Base-by-base conservation (phyloP, 53 echinoderm and acorn worm genomes). In the Antedon mediterranea region DNA sequence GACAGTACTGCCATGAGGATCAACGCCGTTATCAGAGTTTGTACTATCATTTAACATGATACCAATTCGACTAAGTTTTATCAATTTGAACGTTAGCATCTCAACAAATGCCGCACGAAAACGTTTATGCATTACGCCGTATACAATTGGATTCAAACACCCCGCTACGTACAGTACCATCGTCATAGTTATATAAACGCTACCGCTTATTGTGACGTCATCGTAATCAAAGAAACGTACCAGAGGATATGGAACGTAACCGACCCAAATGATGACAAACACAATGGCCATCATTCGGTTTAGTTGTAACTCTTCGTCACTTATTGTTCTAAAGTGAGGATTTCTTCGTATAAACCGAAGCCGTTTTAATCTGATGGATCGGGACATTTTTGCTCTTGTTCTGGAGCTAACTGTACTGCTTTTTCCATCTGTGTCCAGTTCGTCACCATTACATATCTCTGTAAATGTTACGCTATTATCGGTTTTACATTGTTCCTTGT, bases 261-360 rank as follows among this genome's bases (percentile, higher is more conserved):
- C 84, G 18, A 84, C 30, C 84, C 84, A 84, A 2, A 79, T 79
- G 44, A 84, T 79, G 28, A 43, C 34, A 28, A 84, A 78, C 3
- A 84, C 78, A 28, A 79, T 79, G 28, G 79, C 18, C 78, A 84
- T 84, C 84, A 84, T 84, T 9, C 84, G 73, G 79, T 84, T 84
- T 4, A 84, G 43, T 32, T 84, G 78, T 5, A 78, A 74, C 73
- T 84, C 84, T 33, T 78, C 74, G 28, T 79, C 78, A 28, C 32
- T 78, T 29, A 28, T 78, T 2, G 71, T 74, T 27, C 78, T 73
- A n/a, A 34, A 73, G 20, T 33, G 18, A 28, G 30, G 77, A 31
- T 43, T 30, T 28, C 78, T 28, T 3, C 71, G 77, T 30, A 77
- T 77, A 30, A 71, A 42, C 0, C 77, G 37, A 11, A 42, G 73